Percentiles rank a stretch among this genome's conserved stretches.
Evolutionary conservation across 2,113 vertebrate species (phyloP).

Genomic region (Abramis brama): DNA sequence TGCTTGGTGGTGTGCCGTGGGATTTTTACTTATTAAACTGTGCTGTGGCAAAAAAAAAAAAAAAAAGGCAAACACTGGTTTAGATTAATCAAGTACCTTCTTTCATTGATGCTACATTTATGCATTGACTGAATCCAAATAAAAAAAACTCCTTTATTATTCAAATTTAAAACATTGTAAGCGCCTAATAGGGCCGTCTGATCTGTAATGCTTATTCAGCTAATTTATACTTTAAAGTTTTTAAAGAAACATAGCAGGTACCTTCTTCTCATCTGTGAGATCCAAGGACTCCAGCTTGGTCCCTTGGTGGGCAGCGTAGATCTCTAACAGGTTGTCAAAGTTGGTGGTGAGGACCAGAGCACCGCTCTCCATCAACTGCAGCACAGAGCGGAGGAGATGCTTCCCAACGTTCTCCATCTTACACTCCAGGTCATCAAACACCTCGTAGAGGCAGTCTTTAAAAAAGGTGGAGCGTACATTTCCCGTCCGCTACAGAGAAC

Average conservation of each 20-base stretch:
- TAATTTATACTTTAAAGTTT: neutral
- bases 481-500: conserved; percentile 83
- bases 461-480: conserved; percentile 94
- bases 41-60: too few species aligned
- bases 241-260: conserved; percentile 54
- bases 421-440: conserved; percentile 93
- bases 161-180: neutral
- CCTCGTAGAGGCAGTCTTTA: conserved; percentile 96
- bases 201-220: neutral
- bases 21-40: too few species aligned
- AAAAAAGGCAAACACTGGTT: neutral
- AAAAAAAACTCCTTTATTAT: neutral
- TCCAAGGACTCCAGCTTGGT: conserved; percentile 93
- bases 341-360: conserved; percentile 93
- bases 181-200: neutral
- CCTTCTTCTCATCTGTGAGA: conserved; percentile 96
- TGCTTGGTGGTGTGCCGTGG: too few species aligned
- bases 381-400: conserved; percentile 88
- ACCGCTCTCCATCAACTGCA: conserved; percentile 92
- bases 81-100: neutral
- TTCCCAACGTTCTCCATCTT: conserved; percentile 96
- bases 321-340: conserved; percentile 94
- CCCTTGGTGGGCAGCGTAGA: conserved; percentile 90
- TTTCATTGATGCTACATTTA: neutral
- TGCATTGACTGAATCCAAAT: neutral